A percentile compares a stretch with the other conserved stretches of the same genome.
Conservation (phyloP, 2,113 vertebrate species). For the Noctilio leporinus region DNA sequence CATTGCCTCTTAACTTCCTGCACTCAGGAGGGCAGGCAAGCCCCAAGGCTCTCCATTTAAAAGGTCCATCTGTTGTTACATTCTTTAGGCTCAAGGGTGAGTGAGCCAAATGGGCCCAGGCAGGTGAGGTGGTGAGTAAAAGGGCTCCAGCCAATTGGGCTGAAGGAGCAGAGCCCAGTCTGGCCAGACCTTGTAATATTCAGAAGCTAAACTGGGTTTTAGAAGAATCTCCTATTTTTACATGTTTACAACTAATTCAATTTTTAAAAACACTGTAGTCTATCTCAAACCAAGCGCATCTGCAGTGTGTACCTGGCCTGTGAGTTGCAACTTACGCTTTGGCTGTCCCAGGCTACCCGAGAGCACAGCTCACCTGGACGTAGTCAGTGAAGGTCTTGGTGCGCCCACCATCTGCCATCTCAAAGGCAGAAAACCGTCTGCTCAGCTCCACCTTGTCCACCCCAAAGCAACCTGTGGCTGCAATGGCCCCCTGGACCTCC, state of each 20-base stretch:
- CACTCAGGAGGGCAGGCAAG: not conserved
- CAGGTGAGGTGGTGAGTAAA: not conserved
- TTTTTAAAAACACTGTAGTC: not conserved
- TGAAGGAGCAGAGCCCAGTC: not conserved
- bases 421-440: constrained; percentile 72
- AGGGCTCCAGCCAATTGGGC: not conserved
- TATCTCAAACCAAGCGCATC: fast-evolving
- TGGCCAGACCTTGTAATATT: not conserved
- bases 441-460: constrained; percentile 77
- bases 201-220: not conserved
- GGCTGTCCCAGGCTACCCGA: not conserved
- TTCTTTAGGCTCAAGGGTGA: not conserved
- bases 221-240: not conserved
- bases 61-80: fast-evolving
- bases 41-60: fast-evolving
- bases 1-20: not conserved
- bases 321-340: fast-evolving
- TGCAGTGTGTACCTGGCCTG: fast-evolving
- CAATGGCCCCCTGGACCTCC: constrained; percentile 79
- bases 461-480: constrained; percentile 80
- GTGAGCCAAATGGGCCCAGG: not conserved
- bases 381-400: constrained; percentile 80
- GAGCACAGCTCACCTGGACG: constrained; percentile 77
- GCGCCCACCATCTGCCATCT: constrained; percentile 59
- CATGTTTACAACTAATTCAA: not conserved